Base-by-base conservation (phyloP, 1,140 invertebrate genomes). In the Pseudomyrmex sp. region DNA sequence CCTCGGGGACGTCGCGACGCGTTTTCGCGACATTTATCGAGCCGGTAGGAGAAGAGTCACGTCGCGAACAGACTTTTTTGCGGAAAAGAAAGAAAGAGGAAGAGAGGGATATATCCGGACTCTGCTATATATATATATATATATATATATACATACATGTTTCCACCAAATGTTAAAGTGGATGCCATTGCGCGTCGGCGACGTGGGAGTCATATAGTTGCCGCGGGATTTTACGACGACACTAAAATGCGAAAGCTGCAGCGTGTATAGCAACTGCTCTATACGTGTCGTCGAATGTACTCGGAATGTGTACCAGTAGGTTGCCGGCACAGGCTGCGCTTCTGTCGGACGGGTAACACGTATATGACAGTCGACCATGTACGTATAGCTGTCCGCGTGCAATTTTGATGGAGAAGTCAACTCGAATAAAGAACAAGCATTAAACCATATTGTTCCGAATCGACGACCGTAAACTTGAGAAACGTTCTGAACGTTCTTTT, bases 171-270 rank as follows among this genome's bases (percentile, higher is more conserved):
- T 88, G 83, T 75, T 90, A 87, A 88, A 90, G 88, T 89, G 88
- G 88, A 88, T 89, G 68, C 86, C 73, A 85, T 90, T 90, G 89
- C 86, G 85, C 76, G 73, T 74, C 83, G 48, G 35, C 80, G 54
- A 48, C 66, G 52, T 35, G 65, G 85, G 63, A 82, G 48, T 50
- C 65, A 63, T 83, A 82, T 73, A 82, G 76, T 23, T 58, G 70
- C 72, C 80, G 72, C 59, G 59, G 86, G 75, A 85, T 87, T 91
- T 91, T 91, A 91, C 80, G 88, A 90, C 56, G 85, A 76, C 58
- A 62, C 88, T 91, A 88, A 91, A 91, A 89, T 86, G 85, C 75
- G 76, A 90, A 85, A 85, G 77, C 66, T 66, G 70, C 59, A 26
- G 46, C 66, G 26, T 66, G 50, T 35, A 58, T 26, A 56, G 13